Evolutionary conservation across 2,888 invertebrate genomes (phyloP).

Genomic region (Ormia ochracea): DNA sequence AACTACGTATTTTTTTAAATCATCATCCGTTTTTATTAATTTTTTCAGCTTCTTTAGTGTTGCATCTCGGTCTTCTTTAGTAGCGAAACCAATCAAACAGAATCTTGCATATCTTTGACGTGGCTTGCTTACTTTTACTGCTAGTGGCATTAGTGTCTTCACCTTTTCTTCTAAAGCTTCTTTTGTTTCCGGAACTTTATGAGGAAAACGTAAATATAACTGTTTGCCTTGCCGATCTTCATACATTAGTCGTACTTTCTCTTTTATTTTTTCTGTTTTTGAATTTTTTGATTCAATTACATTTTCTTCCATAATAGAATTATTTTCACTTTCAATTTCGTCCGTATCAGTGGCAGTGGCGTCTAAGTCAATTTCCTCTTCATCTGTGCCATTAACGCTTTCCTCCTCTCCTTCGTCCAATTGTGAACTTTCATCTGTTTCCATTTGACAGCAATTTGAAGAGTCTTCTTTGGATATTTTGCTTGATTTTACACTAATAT

Average conservation of each 20-base stretch:
- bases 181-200: conserved; percentile 68
- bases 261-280: conserved; percentile 61
- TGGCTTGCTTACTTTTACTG: conserved; percentile 68
- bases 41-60: conserved; percentile 64
- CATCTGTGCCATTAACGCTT: background rate
- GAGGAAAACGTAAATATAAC: conserved; percentile 70
- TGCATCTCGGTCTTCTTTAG: conserved; percentile 68
- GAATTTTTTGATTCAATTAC: conserved; percentile 48
- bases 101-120: conserved; percentile 73
- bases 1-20: conserved; percentile 65
- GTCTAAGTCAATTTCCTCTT: conserved; percentile 49
- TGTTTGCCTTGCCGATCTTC: conserved; percentile 69
- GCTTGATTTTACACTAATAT: background rate
- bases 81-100: conserved; percentile 70
- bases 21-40: conserved; percentile 56
- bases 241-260: conserved; percentile 67
- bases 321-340: conserved; percentile 57
- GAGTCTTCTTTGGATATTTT: background rate
- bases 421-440: background rate
- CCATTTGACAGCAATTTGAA: background rate
- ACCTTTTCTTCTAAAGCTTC: conserved; percentile 67
- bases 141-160: conserved; percentile 67
- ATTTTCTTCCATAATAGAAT: conserved; percentile 36
- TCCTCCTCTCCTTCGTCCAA: background rate
- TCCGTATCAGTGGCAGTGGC: conserved; percentile 72